phyloP scores from a whole-genome alignment of 2,888 invertebrate species.

The Sepioteuthis lessoniana region DNA sequence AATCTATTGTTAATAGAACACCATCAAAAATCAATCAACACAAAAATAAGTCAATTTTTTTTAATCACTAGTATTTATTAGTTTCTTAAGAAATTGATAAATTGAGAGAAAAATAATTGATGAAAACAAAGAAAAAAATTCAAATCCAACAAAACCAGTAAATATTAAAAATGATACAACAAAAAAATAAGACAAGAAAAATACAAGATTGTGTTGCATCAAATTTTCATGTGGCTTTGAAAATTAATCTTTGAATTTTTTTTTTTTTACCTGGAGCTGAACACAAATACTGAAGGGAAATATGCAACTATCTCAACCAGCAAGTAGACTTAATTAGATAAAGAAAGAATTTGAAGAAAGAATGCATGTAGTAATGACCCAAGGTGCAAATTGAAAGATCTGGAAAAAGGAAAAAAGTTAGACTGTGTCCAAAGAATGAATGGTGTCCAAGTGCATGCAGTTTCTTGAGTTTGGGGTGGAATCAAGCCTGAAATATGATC shows the following conservation, averaged over 20 bases:
- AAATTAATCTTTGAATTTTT: no score
- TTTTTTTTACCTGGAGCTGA: not conserved
- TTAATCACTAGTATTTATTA: no score
- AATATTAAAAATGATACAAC: not conserved
- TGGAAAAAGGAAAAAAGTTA: not conserved
- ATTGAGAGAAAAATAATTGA: no score
- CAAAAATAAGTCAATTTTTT: no score
- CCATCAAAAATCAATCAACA: no score
- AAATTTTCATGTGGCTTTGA: not conserved
- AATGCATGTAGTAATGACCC: not conserved
- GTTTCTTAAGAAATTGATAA: no score
- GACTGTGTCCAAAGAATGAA: not conserved
- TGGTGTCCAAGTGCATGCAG: not conserved
- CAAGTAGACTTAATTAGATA: not conserved
- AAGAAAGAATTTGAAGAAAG: not conserved
- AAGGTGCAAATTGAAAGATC: not conserved
- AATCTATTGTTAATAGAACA: no score
- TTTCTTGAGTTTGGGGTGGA: not conserved
- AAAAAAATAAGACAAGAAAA: not conserved
- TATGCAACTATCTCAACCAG: not conserved
- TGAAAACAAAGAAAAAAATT: not conserved
- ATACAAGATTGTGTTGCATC: not conserved
- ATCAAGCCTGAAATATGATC: not conserved
- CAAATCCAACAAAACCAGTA: not conserved
- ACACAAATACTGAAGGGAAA: not conserved